phyloP scores from a whole-genome alignment of 2,888 invertebrate species.

The Creontiades dilutus region DNA sequence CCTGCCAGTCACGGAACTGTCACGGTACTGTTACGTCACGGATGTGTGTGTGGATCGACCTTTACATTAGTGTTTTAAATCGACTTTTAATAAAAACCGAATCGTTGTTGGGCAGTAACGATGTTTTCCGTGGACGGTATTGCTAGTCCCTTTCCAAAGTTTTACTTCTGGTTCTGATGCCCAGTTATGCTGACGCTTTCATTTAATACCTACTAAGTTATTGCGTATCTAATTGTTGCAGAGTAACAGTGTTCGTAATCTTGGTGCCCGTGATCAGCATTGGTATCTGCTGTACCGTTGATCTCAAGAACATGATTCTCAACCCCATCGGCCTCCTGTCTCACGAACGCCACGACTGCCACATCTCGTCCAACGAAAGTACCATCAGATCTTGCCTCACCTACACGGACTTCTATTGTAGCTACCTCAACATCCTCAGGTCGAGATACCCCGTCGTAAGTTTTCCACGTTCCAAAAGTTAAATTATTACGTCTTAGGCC shows the following conservation, averaged over 20 bases:
- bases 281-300: constrained; percentile 27
- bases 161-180: no score
- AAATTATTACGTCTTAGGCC: no score
- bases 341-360: constrained; percentile 16
- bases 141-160: no score
- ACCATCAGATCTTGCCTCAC: constrained; percentile 29
- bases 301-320: constrained; percentile 56
- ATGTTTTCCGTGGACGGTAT: no score
- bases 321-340: constrained; percentile 56
- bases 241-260: constrained; percentile 61
- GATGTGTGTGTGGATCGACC: no score
- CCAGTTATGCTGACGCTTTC: no score
- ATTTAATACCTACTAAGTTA: no score
- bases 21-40: no score
- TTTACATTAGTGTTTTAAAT: no score
- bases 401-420: constrained; percentile 39
- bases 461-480: neutral
- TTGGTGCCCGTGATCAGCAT: constrained; percentile 53
- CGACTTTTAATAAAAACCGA: no score
- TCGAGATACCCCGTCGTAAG: constrained; percentile 59
- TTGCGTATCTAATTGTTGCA: neutral
- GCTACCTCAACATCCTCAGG: constrained; percentile 44
- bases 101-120: no score
- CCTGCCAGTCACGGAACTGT: no score
- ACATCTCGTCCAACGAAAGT: neutral